Base-by-base conservation (phyloP, 2,797 vertebrate genomes). In the Protonibea diacanthus region DNA sequence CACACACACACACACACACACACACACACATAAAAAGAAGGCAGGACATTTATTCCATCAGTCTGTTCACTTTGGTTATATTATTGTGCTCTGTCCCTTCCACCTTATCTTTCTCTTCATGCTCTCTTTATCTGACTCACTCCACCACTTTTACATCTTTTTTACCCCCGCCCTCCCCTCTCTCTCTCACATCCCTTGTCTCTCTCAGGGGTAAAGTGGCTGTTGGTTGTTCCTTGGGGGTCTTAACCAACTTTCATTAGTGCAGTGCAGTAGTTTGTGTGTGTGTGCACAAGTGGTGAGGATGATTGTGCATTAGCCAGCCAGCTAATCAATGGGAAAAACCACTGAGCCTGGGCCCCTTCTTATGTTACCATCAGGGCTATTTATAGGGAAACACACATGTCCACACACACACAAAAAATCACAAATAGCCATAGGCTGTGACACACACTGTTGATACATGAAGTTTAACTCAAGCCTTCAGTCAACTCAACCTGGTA, bases 281-380 rank as follows among this genome's bases (percentile, higher is more conserved):
- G 65, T 68, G 71, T 71, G 75, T 73, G 79, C 57, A 70, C 33
- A 42, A 72, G 78, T 84, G 81, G 75, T 88, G 85, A 94, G 94
- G 97, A 97, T 96, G 96, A 97, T 96, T 96, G 88, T 92, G 96
- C 97, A 96, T 98, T 97, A 98, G 97, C 95, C 94, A 94, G 91
- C 94, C 95, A 95, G 96, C 95, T 96, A 98, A 98, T 98, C 98
- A 97, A 98, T 98, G 96, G 94, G 96, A 96, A 99, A 98, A 98
- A 98, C 96, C 97, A 98, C 96, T 96, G 96, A 97, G 96, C 96
- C 96, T 94, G 94, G 94, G 95, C 89, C 95, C 79, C 77, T 82
- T 85, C 88, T 93, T 80, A 83, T 79, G 86, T 93, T 91, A 92
- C 91, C 75, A 82, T 83, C 77, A 90, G 29, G 13, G 33, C 89